These are phyloP conservation scores for Himalopsyche kuldschensis DNA, from an alignment of 2,888 invertebrate genomes.

Conservation along the genomic window DNA sequence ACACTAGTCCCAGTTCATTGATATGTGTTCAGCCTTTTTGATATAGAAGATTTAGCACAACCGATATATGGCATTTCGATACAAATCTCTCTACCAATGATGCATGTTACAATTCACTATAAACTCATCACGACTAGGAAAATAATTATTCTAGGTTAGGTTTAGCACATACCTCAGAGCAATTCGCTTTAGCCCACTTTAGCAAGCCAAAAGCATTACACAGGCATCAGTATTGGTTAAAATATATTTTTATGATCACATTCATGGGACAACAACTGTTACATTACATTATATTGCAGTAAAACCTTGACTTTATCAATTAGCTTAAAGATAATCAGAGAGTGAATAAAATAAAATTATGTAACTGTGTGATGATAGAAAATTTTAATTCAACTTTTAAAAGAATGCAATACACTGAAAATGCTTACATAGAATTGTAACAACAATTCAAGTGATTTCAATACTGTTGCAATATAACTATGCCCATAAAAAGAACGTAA, in stretches of 20 bases:
- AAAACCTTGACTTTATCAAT: not conserved
- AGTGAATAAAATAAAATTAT: too few relatives aligned
- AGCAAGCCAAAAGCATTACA: slow-evolving; percentile 38
- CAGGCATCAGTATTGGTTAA: slow-evolving; percentile 17
- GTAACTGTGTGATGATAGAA: too few relatives aligned
- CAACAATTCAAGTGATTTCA: too few relatives aligned
- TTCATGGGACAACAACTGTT: not conserved
- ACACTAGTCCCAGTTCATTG: too few relatives aligned
- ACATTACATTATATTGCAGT: not conserved
- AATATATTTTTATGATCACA: not conserved
- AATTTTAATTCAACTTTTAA: too few relatives aligned
- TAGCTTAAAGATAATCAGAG: not conserved
- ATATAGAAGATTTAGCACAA: too few relatives aligned
- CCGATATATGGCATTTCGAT: too few relatives aligned
- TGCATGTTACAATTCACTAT: not conserved
- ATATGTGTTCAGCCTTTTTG: too few relatives aligned
- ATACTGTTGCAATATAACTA: too few relatives aligned
- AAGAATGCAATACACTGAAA: too few relatives aligned
- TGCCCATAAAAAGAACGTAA: too few relatives aligned
- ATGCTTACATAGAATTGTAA: too few relatives aligned
- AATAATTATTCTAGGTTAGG: not conserved
- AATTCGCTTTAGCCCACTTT: slow-evolving; percentile 39
- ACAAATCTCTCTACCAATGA: not conserved
- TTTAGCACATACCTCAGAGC: slow-evolving; percentile 36
- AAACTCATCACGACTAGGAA: not conserved